Conservation (phyloP, 2,113 vertebrate genomes). For the Cisticola juncidis region DNA sequence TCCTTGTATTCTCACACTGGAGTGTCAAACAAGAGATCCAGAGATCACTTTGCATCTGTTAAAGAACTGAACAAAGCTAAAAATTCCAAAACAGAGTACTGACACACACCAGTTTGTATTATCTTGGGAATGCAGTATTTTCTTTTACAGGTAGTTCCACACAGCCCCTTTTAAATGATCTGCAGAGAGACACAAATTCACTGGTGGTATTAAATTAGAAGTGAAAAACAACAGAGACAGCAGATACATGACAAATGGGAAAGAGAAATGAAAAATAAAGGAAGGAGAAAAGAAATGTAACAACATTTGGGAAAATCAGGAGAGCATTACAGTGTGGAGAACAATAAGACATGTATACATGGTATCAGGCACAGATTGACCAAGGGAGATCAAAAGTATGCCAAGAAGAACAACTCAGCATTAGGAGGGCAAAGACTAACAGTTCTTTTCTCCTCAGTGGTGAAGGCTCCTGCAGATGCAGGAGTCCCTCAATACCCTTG, state of each 20-base stretch:
- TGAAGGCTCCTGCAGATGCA: neutral
- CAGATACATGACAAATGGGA: neutral
- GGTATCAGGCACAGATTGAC: neutral
- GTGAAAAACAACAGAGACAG: neutral
- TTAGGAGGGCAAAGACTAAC: neutral
- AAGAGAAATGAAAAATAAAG: neutral
- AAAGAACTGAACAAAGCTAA: neutral
- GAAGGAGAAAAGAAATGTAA: neutral
- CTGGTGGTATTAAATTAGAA: neutral
- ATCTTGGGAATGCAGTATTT: neutral
- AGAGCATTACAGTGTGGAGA: neutral
- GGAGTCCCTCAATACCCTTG: too few relatives aligned
- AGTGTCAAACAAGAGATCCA: neutral
- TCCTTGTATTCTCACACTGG: neutral
- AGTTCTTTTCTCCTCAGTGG: neutral
- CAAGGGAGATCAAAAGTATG: neutral
- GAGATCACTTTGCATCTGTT: neutral
- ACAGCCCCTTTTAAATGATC: neutral
- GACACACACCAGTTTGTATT: neutral
- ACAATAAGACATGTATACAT: neutral
- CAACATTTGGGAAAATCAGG: neutral
- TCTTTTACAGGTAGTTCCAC: neutral
- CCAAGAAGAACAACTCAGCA: neutral
- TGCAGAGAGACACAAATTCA: conserved; percentile 4
- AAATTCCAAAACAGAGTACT: neutral